Percentiles rank a stretch among this genome's conserved stretches.
Conservation (phyloP, 2,888 invertebrate species). For the Diarsia brunnea region DNA sequence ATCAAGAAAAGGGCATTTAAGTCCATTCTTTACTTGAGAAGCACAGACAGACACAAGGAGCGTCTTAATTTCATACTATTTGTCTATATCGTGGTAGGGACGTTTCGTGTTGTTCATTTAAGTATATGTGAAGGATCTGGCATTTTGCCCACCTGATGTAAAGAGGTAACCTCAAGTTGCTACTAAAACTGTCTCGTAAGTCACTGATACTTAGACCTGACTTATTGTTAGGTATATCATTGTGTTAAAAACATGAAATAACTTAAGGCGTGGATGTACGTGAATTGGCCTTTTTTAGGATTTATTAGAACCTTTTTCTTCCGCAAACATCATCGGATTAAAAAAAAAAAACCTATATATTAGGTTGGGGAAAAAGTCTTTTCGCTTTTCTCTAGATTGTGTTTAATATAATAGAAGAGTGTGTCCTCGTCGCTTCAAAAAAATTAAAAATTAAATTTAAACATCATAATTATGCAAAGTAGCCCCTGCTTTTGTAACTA, state of each 20-base stretch:
- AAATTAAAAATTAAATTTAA: too few relatives aligned
- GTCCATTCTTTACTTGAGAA: neutral
- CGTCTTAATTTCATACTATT: too few relatives aligned
- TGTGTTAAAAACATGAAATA: neutral
- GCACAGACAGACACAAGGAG: neutral
- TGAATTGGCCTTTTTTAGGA: too few relatives aligned
- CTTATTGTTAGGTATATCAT: neutral
- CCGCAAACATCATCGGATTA: too few relatives aligned
- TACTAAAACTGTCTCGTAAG: neutral
- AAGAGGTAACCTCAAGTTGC: constrained; percentile 3
- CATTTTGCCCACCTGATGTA: constrained; percentile 23
- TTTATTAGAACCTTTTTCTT: too few relatives aligned
- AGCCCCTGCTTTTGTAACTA: too few relatives aligned
- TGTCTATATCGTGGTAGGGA: neutral
- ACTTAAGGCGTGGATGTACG: neutral
- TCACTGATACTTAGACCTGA: neutral
- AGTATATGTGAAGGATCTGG: constrained; percentile 6
- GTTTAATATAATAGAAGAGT: too few relatives aligned
- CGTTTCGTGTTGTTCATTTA: neutral
- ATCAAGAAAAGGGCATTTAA: neutral
- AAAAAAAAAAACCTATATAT: too few relatives aligned
- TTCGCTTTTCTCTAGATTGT: too few relatives aligned
- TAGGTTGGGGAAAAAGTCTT: too few relatives aligned
- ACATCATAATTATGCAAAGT: too few relatives aligned
- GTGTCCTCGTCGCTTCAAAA: too few relatives aligned